These are phyloP conservation scores for Eucera pruinosa DNA, from an alignment of 2,888 invertebrate genomes.

Conservation along the genomic window DNA sequence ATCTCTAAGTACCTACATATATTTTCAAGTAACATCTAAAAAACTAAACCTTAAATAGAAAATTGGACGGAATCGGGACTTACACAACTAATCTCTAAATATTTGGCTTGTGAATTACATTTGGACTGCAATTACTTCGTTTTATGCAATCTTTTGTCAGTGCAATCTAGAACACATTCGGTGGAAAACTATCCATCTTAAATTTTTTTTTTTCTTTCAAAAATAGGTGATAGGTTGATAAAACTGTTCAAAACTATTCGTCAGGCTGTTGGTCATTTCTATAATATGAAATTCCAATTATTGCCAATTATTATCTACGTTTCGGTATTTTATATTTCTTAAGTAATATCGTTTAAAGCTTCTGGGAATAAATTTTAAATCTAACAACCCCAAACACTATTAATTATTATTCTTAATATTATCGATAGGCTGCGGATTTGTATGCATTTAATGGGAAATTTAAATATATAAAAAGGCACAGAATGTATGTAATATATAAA, in stretches of 20 bases:
- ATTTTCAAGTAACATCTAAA: not conserved
- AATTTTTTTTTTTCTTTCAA: not conserved
- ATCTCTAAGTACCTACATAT: not conserved
- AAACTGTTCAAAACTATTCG: not conserved
- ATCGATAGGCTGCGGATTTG: too few relatives aligned
- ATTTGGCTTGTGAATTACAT: conserved; percentile 17
- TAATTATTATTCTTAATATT: too few relatives aligned
- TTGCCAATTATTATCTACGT: not conserved
- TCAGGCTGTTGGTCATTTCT: not conserved
- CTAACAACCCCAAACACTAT: too few relatives aligned
- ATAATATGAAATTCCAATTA: not conserved
- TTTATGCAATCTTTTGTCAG: not conserved
- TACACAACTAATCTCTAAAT: conserved; percentile 28
- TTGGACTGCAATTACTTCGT: not conserved
- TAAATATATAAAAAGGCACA: too few relatives aligned
- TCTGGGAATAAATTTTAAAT: not conserved
- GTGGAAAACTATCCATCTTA: conserved; percentile 26
- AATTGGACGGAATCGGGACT: conserved; percentile 29
- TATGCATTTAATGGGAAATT: too few relatives aligned
- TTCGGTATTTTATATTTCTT: not conserved
- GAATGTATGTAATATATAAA: too few relatives aligned
- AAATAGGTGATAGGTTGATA: too few relatives aligned
- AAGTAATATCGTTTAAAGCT: not conserved
- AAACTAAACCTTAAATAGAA: not conserved
- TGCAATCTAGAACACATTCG: conserved; percentile 60